Percentiles rank a stretch among this genome's conserved stretches.
phyloP scores from a whole-genome alignment of 2,113 vertebrate species.

The Rhinolophus sinicus region DNA sequence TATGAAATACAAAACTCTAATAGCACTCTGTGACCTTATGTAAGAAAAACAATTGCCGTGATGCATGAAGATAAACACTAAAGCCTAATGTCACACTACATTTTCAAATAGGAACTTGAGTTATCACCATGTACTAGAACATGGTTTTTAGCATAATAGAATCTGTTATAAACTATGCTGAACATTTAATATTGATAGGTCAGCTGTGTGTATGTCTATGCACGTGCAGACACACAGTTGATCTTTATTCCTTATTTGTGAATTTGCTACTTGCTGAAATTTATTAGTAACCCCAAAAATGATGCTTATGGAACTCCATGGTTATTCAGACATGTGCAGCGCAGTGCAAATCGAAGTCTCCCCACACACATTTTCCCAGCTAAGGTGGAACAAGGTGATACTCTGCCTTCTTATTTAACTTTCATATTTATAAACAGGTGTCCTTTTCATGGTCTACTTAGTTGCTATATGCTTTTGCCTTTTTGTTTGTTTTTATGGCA shows the following conservation, averaged over 20 bases:
- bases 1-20: background rate
- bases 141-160: background rate
- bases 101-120: background rate
- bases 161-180: background rate
- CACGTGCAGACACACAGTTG: background rate
- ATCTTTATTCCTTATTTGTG: background rate
- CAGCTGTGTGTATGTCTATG: background rate
- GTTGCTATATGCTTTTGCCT: background rate
- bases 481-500: background rate
- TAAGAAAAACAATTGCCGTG: background rate
- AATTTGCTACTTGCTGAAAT: background rate
- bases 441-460: background rate
- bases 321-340: background rate
- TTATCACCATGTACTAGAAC: background rate
- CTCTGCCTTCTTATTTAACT: background rate
- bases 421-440: background rate
- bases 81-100: background rate
- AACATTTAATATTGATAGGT: background rate
- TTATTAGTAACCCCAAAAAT: background rate
- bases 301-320: background rate
- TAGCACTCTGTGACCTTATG: background rate
- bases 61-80: background rate
- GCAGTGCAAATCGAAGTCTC: fast-evolving
- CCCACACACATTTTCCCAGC: background rate
- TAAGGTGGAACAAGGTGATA: background rate